Conservation (phyloP, 64 coral and sea anemone genomes). For the Stylophora pistillata region DNA sequence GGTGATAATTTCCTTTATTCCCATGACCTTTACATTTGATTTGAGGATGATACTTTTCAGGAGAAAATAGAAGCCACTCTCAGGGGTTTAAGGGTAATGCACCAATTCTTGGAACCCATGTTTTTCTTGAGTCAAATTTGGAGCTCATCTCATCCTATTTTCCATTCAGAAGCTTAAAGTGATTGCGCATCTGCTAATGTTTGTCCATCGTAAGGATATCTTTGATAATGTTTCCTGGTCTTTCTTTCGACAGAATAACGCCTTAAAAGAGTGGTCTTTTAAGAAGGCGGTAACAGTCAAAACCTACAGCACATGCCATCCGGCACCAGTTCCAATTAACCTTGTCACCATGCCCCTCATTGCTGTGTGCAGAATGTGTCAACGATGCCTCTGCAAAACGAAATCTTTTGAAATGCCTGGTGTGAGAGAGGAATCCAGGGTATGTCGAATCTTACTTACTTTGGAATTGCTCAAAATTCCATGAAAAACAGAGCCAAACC, state of each 20-base stretch:
- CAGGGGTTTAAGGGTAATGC: too few relatives aligned
- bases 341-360: not conserved
- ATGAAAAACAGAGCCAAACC: not conserved
- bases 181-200: not conserved
- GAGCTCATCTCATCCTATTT: too few relatives aligned
- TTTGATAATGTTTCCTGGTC: not conserved
- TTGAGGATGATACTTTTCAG: too few relatives aligned
- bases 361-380: conserved; percentile 1
- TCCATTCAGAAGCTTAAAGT: not conserved
- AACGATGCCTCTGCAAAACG: not conserved
- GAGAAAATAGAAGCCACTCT: too few relatives aligned
- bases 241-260: conserved; percentile 45
- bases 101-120: too few relatives aligned
- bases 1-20: too few relatives aligned
- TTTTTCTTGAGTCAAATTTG: too few relatives aligned
- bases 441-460: not conserved
- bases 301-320: conserved; percentile 42
- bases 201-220: not conserved
- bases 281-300: conserved; percentile 54
- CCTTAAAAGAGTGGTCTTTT: conserved; percentile 55
- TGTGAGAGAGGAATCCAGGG: not conserved
- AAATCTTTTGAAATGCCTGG: not conserved
- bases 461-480: not conserved
- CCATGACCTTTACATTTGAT: too few relatives aligned
- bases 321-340: conserved; percentile 56